phyloP scores from a whole-genome alignment of 2,888 invertebrate genomes.

The Ferdinandea cuprea region DNA sequence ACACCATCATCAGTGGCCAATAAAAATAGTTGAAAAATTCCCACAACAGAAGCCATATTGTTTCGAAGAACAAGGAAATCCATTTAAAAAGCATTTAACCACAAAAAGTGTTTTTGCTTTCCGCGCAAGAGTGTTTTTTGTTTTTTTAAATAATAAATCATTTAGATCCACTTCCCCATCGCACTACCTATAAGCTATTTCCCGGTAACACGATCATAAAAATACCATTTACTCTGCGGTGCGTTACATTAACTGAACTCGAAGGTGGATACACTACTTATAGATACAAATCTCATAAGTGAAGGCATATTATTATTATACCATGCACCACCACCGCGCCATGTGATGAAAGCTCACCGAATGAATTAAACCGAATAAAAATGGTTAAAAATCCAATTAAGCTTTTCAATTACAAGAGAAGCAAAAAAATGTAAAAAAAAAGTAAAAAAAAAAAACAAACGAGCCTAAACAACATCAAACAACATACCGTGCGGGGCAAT shows the following conservation, averaged over 20 bases:
- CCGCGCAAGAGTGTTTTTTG: background rate
- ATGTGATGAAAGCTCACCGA: constrained; percentile 68
- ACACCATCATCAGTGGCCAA: background rate
- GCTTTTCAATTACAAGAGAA: constrained; percentile 68
- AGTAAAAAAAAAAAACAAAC: no score
- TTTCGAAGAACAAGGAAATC: constrained; percentile 18
- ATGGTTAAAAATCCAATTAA: constrained; percentile 66
- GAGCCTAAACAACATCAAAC: constrained; percentile 46
- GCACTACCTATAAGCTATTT: constrained; percentile 25
- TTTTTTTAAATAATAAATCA: constrained; percentile 43
- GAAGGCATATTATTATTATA: constrained; percentile 20
- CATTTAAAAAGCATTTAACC: constrained; percentile 11
- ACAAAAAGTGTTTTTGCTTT: background rate
- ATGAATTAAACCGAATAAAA: constrained; percentile 66
- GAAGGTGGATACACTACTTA: constrained; percentile 60
- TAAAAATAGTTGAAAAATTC: background rate
- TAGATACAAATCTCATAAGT: constrained; percentile 58
- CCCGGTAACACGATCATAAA: constrained; percentile 66
- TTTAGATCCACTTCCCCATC: constrained; percentile 22
- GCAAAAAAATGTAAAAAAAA: no score
- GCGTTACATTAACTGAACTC: constrained; percentile 51
- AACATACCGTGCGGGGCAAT: constrained; percentile 60
- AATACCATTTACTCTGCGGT: constrained; percentile 47
- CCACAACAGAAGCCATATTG: constrained; percentile 10
- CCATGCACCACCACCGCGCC: constrained; percentile 15